Percentiles rank a stretch among this genome's conserved stretches.
These are phyloP conservation scores for Spodoptera picta DNA, from an alignment of 2,888 invertebrate species.

Conservation along the genomic window DNA sequence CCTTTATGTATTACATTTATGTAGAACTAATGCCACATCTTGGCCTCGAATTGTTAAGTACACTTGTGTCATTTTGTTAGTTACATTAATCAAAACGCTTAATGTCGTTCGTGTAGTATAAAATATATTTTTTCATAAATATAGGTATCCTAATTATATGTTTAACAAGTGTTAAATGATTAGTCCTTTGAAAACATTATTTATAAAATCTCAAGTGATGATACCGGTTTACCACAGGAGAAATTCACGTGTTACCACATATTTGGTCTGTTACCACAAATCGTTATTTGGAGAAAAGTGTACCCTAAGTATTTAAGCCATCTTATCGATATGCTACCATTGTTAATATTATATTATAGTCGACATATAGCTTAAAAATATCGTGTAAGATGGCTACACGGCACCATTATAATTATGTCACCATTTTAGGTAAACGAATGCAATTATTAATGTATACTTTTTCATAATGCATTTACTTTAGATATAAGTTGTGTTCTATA, in stretches of 20 bases:
- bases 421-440: constrained; percentile 37
- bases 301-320: not conserved
- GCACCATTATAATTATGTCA: constrained; percentile 34
- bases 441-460: constrained; percentile 46
- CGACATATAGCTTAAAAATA: not conserved
- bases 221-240: constrained; percentile 39
- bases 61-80: not conserved
- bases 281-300: constrained; percentile 3
- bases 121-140: no score
- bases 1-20: not conserved
- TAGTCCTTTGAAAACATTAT: not conserved
- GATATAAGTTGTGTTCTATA: constrained; percentile 47
- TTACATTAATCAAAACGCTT: no score
- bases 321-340: constrained; percentile 11
- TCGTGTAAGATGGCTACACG: constrained; percentile 1
- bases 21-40: not conserved
- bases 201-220: constrained; percentile 4
- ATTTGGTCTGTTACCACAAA: constrained; percentile 52
- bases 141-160: no score
- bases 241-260: constrained; percentile 48
- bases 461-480: constrained; percentile 62
- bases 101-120: no score
- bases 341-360: constrained; percentile 16
- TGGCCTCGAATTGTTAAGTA: constrained; percentile 5
- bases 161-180: not conserved